Evolutionary conservation across 2,888 invertebrate genomes (phyloP).

Genomic region (Dryococelus australis): DNA sequence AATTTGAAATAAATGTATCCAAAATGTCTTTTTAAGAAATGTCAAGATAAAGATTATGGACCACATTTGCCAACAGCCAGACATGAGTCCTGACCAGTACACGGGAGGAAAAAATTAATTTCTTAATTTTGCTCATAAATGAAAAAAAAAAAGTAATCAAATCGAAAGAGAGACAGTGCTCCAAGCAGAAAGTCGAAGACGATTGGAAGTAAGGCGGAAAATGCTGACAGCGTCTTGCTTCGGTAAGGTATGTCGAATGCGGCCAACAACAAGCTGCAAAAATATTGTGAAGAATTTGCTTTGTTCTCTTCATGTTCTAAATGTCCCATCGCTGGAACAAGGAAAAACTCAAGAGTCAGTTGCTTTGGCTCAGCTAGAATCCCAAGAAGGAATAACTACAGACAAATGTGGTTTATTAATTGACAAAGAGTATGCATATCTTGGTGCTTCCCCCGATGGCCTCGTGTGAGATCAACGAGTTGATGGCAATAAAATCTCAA

Average conservation of each 20-base stretch:
- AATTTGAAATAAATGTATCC: not conserved
- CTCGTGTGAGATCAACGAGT: not conserved
- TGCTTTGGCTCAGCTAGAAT: not conserved
- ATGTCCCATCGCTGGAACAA: not conserved
- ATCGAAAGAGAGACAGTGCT: not conserved
- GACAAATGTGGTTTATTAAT: not conserved
- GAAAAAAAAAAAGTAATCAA: not conserved
- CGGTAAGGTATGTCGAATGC: not conserved
- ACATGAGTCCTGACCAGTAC: not conserved
- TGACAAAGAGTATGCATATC: not conserved
- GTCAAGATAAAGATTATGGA: not conserved
- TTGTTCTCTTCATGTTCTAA: not conserved
- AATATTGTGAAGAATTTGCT: not conserved
- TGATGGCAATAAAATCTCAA: not conserved
- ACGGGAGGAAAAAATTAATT: not conserved
- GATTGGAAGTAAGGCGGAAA: not conserved
- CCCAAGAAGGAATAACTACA: not conserved
- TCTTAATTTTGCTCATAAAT: not conserved
- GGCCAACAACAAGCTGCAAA: not conserved
- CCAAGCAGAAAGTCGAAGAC: not conserved
- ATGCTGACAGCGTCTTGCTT: not conserved
- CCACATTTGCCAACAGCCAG: constrained; percentile 12
- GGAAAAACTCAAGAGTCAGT: not conserved
- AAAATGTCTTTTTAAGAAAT: not conserved
- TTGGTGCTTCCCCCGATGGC: not conserved